Percentiles rank a stretch among this genome's conserved stretches.
These are phyloP conservation scores for Platycercus adscitus DNA, from an alignment of 2,113 vertebrate genomes.

Conservation along the genomic window DNA sequence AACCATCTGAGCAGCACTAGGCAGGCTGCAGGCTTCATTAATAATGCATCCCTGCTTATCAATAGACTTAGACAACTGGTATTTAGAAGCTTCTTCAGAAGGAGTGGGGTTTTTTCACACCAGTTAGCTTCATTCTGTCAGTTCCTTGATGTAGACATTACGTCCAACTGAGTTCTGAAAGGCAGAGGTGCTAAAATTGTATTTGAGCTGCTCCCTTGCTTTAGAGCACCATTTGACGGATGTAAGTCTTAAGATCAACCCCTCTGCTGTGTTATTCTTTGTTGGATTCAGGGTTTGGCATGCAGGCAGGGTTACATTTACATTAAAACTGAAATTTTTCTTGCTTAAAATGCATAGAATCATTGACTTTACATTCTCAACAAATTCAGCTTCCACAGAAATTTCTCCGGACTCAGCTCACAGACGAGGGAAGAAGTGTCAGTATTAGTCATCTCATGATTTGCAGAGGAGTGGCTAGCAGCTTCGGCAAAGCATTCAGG, in stretches of 20 bases:
- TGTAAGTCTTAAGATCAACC: constrained; percentile 37
- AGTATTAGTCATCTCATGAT: neutral
- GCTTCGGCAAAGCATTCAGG: neutral
- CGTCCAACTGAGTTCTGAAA: constrained; percentile 78
- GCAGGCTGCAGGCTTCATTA: constrained; percentile 82
- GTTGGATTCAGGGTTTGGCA: neutral
- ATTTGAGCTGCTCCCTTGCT: constrained; percentile 60
- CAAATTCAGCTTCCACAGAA: neutral
- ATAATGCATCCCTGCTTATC: constrained; percentile 88
- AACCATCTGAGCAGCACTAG: constrained; percentile 84
- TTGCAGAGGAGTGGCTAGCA: neutral
- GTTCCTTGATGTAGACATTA: constrained; percentile 84
- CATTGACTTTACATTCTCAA: neutral
- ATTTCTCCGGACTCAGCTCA: neutral
- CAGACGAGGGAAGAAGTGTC: neutral
- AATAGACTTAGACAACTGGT: constrained; percentile 89
- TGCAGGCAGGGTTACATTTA: neutral
- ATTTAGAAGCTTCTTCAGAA: constrained; percentile 85
- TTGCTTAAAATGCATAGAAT: neutral
- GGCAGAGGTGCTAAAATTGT: constrained; percentile 71
- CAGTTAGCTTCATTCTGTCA: constrained; percentile 82
- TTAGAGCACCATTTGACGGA: constrained; percentile 58
- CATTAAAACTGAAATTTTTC: neutral
- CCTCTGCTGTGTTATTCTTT: neutral
- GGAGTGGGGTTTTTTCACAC: constrained; percentile 70